Base-by-base conservation (phyloP, 2,797 vertebrate species). In the Bradypodion pumilum region DNA sequence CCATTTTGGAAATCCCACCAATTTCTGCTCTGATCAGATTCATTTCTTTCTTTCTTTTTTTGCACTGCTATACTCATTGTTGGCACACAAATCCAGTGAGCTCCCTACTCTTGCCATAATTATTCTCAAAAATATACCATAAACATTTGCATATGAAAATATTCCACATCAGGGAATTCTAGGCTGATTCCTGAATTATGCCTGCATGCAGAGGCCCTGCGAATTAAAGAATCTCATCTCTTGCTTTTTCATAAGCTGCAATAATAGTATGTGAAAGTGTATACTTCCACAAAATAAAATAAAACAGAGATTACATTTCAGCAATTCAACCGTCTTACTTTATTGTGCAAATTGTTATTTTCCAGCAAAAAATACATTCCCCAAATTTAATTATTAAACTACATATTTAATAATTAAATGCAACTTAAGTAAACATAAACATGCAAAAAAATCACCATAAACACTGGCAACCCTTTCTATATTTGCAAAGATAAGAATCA, bases 251-350 rank as follows among this genome's bases (percentile, higher is more conserved):
- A 66, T 49, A 21, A 74, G 59, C 69, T 78, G 15, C 15, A 63
- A 56, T 59, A 68, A 29, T 52, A 63, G 19, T 66, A 76, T 69
- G 16, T 60, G 78, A 70, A 75, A 16, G 27, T 1, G 82, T 8
- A 35, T 4, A 62, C 27, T 86, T 88, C 83, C 65, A 63, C 44
- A 82, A 88, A 73, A 44, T 10, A 56, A 86, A 86, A 83, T 78
- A 77, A 85, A 63, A 73, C 3, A 56, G 0, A 10, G 13, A 10
- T 12, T 37, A 59, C 56, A 83, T 44, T 86, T 72, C 46, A 84
- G 25, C 72, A 80, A 82, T 40, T 0, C 1, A 15, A 59, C 52
- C 21, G 1, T 78, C 87, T 86, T 82, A 81, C 16, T 68, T 86
- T 12, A 1, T 59, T 66, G 1, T 32, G 2, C 56, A 83, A 75